A percentile compares a stretch with the other conserved stretches of the same genome.
Conservation (phyloP, 2,888 invertebrate genomes). For the Macrophya annulata region DNA sequence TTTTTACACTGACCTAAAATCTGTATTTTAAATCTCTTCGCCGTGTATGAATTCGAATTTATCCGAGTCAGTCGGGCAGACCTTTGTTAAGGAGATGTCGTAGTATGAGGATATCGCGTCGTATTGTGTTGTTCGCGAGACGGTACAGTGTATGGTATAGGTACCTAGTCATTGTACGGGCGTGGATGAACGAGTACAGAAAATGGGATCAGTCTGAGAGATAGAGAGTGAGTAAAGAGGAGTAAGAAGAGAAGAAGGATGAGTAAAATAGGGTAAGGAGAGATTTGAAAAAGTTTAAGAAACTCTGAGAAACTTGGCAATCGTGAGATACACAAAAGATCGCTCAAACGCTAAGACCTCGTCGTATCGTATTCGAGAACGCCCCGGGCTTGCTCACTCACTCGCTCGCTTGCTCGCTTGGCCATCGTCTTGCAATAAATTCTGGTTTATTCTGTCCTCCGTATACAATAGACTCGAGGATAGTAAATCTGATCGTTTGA, state of each 20-base stretch:
- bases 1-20: not conserved
- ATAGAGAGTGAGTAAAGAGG: not conserved
- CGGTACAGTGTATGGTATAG: not conserved
- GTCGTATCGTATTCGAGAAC: not conserved
- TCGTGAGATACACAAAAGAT: constrained; percentile 47
- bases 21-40: not conserved
- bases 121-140: not conserved
- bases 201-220: constrained; percentile 32
- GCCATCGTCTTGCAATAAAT: constrained; percentile 32
- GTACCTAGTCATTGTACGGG: not conserved
- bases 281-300: constrained; percentile 24
- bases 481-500: constrained; percentile 5
- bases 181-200: constrained; percentile 34
- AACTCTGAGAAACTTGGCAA: constrained; percentile 43
- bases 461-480: constrained; percentile 14
- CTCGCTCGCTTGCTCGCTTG: not conserved
- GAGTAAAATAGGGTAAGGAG: not conserved
- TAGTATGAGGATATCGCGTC: constrained; percentile 5
- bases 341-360: constrained; percentile 29
- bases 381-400: not conserved
- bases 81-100: constrained; percentile 6
- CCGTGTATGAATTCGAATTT: constrained; percentile 1
- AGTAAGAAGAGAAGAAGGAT: too few relatives aligned
- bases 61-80: not conserved
- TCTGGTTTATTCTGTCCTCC: constrained; percentile 3